Percentiles rank a stretch among this genome's conserved stretches.
These are phyloP conservation scores for Phalera bucephala DNA, from an alignment of 2,888 invertebrate species.

Conservation along the genomic window DNA sequence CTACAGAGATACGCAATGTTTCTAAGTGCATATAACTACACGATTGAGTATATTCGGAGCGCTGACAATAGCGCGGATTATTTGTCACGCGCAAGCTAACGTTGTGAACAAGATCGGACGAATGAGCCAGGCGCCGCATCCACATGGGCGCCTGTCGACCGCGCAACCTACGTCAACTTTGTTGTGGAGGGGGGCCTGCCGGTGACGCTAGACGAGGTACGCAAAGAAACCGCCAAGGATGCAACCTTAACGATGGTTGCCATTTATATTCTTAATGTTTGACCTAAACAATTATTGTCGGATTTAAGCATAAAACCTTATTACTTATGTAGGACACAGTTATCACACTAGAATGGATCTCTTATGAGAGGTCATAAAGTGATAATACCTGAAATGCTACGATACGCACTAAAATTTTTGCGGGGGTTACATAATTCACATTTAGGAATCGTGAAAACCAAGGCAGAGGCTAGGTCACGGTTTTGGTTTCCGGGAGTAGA, in stretches of 20 bases:
- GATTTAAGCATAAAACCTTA: slow-evolving; percentile 2
- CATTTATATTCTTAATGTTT: not conserved
- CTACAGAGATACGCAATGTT: no score
- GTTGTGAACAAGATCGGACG: no score
- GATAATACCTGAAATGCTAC: not conserved
- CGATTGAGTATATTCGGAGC: no score
- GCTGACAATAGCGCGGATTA: no score
- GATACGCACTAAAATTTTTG: not conserved
- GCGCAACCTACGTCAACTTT: no score
- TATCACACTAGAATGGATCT: slow-evolving; percentile 1
- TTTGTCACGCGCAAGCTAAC: no score
- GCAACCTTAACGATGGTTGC: not conserved
- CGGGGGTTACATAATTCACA: slow-evolving; percentile 1
- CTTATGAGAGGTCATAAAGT: slow-evolving; percentile 6
- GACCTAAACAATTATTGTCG: not conserved
- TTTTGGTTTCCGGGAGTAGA: slow-evolving; percentile 3
- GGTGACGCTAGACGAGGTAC: slow-evolving; percentile 1
- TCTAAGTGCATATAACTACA: no score
- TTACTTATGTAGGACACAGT: slow-evolving; percentile 3
- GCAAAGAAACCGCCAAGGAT: not conserved
- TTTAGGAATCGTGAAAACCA: slow-evolving; percentile 2
- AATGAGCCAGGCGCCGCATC: no score
- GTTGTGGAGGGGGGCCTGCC: no score
- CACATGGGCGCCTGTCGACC: no score
- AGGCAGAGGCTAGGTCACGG: not conserved